phyloP scores from a whole-genome alignment of 2,888 invertebrate species.

The Tetheella fluctuosa region DNA sequence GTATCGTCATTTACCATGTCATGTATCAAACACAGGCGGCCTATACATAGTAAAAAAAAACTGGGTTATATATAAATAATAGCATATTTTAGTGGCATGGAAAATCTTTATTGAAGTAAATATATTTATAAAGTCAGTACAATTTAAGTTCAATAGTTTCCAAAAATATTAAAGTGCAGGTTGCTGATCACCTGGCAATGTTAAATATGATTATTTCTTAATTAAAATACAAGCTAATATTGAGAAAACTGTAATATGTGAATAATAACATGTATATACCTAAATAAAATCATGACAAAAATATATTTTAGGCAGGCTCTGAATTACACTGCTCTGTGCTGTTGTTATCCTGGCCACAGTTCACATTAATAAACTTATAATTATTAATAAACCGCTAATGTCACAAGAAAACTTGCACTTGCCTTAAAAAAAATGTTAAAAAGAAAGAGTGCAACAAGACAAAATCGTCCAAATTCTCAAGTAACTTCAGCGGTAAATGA shows the following conservation, averaged over 20 bases:
- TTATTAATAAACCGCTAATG: conserved; percentile 71
- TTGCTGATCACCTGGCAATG: conserved; percentile 85
- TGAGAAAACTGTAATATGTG: conserved; percentile 85
- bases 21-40: too few species aligned
- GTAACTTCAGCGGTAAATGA: conserved; percentile 69
- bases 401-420: conserved; percentile 72
- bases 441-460: conserved; percentile 59
- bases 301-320: conserved; percentile 85
- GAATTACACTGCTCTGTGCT: conserved; percentile 80
- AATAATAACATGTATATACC: conserved; percentile 84
- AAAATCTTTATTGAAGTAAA: conserved; percentile 86
- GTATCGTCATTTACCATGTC: too few species aligned
- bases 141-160: conserved; percentile 86
- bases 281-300: conserved; percentile 85
- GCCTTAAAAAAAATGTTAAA: conserved; percentile 49
- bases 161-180: conserved; percentile 86
- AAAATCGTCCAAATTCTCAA: conserved; percentile 66
- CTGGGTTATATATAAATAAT: too few species aligned
- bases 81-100: conserved; percentile 78
- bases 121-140: conserved; percentile 86
- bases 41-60: too few species aligned
- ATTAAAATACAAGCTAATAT: conserved; percentile 86
- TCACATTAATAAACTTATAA: conserved; percentile 79
- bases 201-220: conserved; percentile 86
- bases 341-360: conserved; percentile 82